A percentile compares a stretch with the other conserved stretches of the same genome.
phyloP scores from a whole-genome alignment of 2,113 vertebrate genomes.

The Eulacestoma nigropectus region DNA sequence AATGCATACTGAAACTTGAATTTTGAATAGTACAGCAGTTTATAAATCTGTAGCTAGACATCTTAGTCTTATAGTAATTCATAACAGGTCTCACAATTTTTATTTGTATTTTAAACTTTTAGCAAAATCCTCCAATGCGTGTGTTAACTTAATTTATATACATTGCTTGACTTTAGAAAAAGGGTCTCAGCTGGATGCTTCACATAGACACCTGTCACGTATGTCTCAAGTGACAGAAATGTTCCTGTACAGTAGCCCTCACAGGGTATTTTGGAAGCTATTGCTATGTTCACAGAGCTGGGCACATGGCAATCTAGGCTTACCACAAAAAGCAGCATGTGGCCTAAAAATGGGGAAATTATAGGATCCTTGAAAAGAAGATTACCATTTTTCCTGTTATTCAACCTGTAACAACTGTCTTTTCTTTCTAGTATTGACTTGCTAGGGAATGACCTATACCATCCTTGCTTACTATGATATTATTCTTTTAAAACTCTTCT shows the following conservation, averaged over 20 bases:
- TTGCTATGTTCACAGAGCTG: background rate
- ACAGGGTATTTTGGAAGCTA: background rate
- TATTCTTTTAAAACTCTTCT: background rate
- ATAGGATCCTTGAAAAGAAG: background rate
- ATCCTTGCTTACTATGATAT: background rate
- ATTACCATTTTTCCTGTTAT: background rate
- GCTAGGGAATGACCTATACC: background rate
- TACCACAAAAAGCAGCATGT: background rate
- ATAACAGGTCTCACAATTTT: background rate
- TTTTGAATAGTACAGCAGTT: background rate
- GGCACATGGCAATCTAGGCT: accelerated
- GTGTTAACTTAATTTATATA: background rate
- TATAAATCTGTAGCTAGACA: background rate
- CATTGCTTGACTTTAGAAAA: background rate
- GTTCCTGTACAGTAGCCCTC: background rate
- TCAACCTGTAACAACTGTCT: background rate
- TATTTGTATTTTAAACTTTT: background rate
- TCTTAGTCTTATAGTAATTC: background rate
- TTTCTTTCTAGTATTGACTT: background rate
- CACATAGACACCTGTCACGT: background rate
- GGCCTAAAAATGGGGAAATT: background rate
- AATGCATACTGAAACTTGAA: background rate
- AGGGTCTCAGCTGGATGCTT: background rate
- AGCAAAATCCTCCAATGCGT: background rate
- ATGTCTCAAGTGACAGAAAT: background rate